Base-by-base conservation (phyloP, 2,888 invertebrate species). In the Phyllotreta striolata region DNA sequence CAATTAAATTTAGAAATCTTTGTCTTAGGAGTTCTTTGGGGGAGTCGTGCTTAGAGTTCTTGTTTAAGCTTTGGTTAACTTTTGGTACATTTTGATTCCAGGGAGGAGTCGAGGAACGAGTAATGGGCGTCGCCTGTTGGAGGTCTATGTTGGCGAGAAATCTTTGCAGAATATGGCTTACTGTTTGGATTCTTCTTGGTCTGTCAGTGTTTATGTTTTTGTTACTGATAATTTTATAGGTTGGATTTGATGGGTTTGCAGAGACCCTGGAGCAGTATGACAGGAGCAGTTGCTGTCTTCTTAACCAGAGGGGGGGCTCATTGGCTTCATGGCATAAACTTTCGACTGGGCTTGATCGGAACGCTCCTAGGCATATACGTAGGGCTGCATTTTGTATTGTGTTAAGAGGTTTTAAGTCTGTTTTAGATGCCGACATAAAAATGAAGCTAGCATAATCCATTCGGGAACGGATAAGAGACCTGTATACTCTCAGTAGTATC, bases 281-380 rank as follows among this genome's bases (percentile, higher is more conserved):
- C 24, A 44, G 14, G 24, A 55, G 55, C 1, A 41, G 41, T 39
- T 55, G 55, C 43, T 55, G 39, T 38, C 55, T 40, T 10, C 55
- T 24, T 39, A 55, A 43, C 41, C 49, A 6, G 40, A 41, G 10
- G 9, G 56, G n/a, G 56, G 46, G 3, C 10, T 43, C 46, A 44
- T 44, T 37, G n/a, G 58, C 35, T 49, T 58, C 58, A 24, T 7
- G 1, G 24, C 40, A 54, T 37, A 61, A 6, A 6, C 44, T 55
- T 24, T 38, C 6, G 6, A 38, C n/a, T 6, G 55, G 62, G 40
- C 55, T 55, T 6, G 47, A 38, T 54, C 62, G 13, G 14, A 55
- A 47, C 5, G 62, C 44, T 14, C 55, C 47, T n/a, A 55, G 37
- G 44, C 55, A 62, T 39, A 55, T 46, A 14, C 55, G 12, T 6